phyloP scores from a whole-genome alignment of 2,797 vertebrate genomes.

The Chelidonichthys spinosus region DNA sequence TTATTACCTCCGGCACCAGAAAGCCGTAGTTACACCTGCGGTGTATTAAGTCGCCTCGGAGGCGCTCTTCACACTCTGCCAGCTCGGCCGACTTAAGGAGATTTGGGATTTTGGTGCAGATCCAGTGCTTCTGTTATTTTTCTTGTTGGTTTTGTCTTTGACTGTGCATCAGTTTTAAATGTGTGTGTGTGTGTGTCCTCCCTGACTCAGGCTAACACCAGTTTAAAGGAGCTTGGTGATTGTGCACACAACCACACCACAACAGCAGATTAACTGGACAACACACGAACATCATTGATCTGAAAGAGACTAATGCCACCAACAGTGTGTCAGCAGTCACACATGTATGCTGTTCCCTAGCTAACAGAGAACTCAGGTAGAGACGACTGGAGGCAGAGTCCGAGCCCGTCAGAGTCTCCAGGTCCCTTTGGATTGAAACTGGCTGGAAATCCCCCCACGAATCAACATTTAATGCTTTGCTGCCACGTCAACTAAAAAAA shows the following conservation, averaged over 20 bases:
- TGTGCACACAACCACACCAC: conserved; percentile 52
- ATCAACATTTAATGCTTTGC: conserved; percentile 52
- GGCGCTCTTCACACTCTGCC: conserved; percentile 14
- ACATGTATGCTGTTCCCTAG: not conserved
- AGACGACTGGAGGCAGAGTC: conserved; percentile 25
- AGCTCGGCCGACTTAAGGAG: conserved; percentile 34
- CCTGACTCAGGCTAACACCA: conserved; percentile 36
- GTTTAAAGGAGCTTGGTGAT: conserved; percentile 68
- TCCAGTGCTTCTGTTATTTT: conserved; percentile 59
- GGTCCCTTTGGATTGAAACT: conserved; percentile 42
- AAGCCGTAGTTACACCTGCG: conserved; percentile 47
- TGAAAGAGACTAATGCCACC: conserved; percentile 65
- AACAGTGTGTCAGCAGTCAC: conserved; percentile 57
- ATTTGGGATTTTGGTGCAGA: conserved; percentile 51
- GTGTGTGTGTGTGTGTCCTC: conserved; percentile 25
- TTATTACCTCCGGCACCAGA: conserved; percentile 19
- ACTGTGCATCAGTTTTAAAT: not conserved
- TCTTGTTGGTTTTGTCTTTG: conserved; percentile 16
- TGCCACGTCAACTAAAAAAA: conserved; percentile 31
- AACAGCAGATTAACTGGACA: conserved; percentile 76
- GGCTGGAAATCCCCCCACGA: conserved; percentile 60
- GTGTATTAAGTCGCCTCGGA: conserved; percentile 41
- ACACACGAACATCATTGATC: conserved; percentile 74
- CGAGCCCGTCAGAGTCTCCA: not conserved
- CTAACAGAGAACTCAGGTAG: conserved; percentile 23